Percentiles rank a stretch among this genome's conserved stretches.
Evolutionary conservation across 2,888 invertebrate genomes (phyloP).

Genomic region (Coelinius sp.): DNA sequence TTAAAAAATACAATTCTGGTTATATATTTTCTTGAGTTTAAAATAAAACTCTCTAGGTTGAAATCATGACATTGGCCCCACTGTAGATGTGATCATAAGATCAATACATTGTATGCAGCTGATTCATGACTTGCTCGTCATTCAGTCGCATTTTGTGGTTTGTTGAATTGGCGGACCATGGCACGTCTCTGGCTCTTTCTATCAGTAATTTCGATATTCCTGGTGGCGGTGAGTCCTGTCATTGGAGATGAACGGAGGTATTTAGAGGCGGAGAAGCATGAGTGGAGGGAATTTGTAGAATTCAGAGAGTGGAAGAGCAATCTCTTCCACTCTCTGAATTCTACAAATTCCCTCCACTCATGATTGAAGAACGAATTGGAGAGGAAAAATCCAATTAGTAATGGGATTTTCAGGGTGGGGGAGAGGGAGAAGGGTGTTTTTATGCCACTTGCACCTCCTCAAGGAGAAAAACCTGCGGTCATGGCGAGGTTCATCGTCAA

Average conservation of each 20-base stretch:
- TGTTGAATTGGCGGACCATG: background rate
- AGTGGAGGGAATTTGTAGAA: conserved; percentile 41
- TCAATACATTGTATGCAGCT: background rate
- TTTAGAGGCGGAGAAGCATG: conserved; percentile 22
- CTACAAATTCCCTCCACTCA: conserved; percentile 40
- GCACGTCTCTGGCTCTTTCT: conserved; percentile 4
- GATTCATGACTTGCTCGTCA: conserved; percentile 25
- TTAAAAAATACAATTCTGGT: background rate
- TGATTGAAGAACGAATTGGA: conserved; percentile 13
- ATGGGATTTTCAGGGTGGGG: background rate
- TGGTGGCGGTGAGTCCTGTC: background rate
- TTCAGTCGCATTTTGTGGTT: background rate
- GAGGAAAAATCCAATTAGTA: background rate
- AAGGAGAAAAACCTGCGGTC: conserved; percentile 75
- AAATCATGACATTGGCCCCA: conserved; percentile 1
- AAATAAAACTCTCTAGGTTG: conserved; percentile 31
- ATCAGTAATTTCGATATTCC: background rate
- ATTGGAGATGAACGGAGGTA: background rate
- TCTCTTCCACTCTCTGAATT: conserved; percentile 43
- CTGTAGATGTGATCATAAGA: background rate
- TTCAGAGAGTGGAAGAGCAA: conserved; percentile 43
- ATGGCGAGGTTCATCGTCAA: conserved; percentile 84
- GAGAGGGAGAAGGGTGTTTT: background rate
- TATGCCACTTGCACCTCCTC: conserved; percentile 72
- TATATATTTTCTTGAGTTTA: background rate